Percentiles rank a stretch among this genome's conserved stretches.
These are phyloP conservation scores for Brachyhypopomus occidentalis DNA, from an alignment of 2,113 vertebrate species.

Conservation along the genomic window DNA sequence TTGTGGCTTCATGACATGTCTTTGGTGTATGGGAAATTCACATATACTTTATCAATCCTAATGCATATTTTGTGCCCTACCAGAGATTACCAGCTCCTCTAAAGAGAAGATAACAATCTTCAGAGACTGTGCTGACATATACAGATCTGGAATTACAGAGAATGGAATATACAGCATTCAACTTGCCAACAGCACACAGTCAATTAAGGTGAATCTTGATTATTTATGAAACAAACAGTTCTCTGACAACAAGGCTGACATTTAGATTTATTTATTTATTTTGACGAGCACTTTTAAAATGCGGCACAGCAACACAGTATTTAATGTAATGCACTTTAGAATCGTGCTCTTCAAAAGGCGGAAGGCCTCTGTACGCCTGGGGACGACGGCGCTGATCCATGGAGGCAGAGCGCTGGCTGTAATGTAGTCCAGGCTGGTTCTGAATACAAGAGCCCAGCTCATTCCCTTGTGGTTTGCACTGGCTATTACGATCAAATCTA, in stretches of 20 bases:
- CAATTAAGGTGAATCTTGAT: conserved; percentile 68
- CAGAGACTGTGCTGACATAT: conserved; percentile 77
- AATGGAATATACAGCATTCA: conserved; percentile 75
- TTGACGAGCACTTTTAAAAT: conserved; percentile 43
- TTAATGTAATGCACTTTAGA: conserved; percentile 55
- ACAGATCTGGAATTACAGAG: conserved; percentile 71
- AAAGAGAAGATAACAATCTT: conserved; percentile 66
- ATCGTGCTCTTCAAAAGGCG: conserved; percentile 11
- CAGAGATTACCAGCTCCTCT: conserved; percentile 68
- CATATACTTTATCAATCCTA: not conserved
- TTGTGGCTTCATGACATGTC: conserved; percentile 12
- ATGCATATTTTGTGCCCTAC: not conserved
- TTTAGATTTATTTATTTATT: conserved; percentile 51
- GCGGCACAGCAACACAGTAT: conserved; percentile 42
- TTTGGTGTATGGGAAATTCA: not conserved
- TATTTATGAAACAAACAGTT: not conserved
- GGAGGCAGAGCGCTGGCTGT: conserved; percentile 57
- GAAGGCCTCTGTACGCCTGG: conserved; percentile 58
- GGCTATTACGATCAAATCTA: conserved; percentile 49
- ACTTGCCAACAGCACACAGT: conserved; percentile 72
- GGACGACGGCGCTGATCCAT: conserved; percentile 57
- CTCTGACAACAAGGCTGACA: conserved; percentile 21
- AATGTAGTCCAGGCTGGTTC: conserved; percentile 31
- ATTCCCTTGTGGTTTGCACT: conserved; percentile 22
- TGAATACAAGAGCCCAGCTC: conserved; percentile 53